Evolutionary conservation across 1,140 invertebrate genomes (phyloP), one percentile per base, ranked within the genome.

Genomic region (Mercenaria mercenaria): DNA sequence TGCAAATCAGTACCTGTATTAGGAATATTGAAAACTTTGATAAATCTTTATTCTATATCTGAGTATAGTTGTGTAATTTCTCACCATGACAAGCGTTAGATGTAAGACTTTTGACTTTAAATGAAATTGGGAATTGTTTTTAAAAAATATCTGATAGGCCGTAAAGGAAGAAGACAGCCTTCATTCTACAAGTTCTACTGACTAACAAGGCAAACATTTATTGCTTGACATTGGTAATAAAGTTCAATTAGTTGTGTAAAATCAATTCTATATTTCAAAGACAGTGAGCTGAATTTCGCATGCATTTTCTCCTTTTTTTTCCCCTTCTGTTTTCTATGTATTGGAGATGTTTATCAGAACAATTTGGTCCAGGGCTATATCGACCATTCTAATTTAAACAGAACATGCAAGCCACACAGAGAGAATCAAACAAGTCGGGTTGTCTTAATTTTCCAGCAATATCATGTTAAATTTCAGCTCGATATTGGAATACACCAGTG

Each of bases 141-240:
- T n/a, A n/a, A n/a, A n/a, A n/a, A n/a, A n/a, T n/a, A n/a, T n/a
- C n/a, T n/a, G n/a, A n/a, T n/a, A n/a, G n/a, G n/a, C n/a, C n/a
- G n/a, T n/a, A n/a, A n/a, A n/a, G n/a, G n/a, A n/a, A n/a, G n/a
- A n/a, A n/a, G n/a, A n/a, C n/a, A n/a, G n/a, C n/a, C n/a, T n/a
- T n/a, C n/a, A n/a, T n/a, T n/a, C n/a, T n/a, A n/a, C n/a, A 61
- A 61, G 20, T 61, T n/a, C 4, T 61, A 18, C 18, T 52, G 32
- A 79, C 76, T 79, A 79, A 79, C 37, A 13, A 52, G 47, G 32
- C 47, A 79, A 79, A 79, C 47, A 79, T 79, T 56, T 52, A n/a
- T 79, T 52, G 76, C 23, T 79, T 79, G 47, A 37, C 43, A 37
- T 43, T 41, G 56, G 76, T 52, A 79, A 56, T 79, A 52, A 79